A percentile compares a stretch with the other conserved stretches of the same genome.
phyloP scores from a whole-genome alignment of 2,113 vertebrate genomes.

The Monarcha castaneiventris region DNA sequence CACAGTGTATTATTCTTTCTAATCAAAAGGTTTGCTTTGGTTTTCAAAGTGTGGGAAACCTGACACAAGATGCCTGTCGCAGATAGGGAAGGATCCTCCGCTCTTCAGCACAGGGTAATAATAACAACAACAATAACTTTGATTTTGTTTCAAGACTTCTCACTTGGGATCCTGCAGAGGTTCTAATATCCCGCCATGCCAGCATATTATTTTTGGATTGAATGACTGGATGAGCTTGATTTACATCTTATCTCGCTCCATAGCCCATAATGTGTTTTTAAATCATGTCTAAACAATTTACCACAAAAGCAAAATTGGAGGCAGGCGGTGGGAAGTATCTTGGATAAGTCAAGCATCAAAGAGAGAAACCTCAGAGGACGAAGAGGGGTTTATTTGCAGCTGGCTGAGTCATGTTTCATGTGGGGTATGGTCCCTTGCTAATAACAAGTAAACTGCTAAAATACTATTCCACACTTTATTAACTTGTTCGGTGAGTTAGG shows the following conservation, averaged over 20 bases:
- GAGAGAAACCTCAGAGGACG: constrained; percentile 39
- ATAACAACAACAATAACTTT: constrained; percentile 57
- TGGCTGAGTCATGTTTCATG: constrained; percentile 63
- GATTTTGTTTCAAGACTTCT: constrained; percentile 58
- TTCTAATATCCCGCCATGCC: constrained; percentile 26
- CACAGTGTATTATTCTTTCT: constrained; percentile 54
- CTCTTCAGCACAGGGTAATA: constrained; percentile 29
- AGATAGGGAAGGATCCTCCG: constrained; percentile 42
- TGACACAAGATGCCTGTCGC: constrained; percentile 57
- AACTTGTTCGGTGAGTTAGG: constrained; percentile 4
- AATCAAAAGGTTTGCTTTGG: constrained; percentile 57
- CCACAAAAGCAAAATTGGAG: constrained; percentile 52
- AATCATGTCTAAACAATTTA: constrained; percentile 63
- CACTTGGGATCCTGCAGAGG: constrained; percentile 53
- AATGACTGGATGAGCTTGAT: constrained; percentile 63
- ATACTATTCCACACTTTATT: constrained; percentile 51
- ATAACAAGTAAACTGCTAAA: constrained; percentile 60
- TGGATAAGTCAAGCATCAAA: constrained; percentile 65
- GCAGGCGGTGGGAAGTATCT: constrained; percentile 46
- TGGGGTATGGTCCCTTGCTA: constrained; percentile 52
- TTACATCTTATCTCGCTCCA: constrained; percentile 61
- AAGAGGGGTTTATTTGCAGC: constrained; percentile 61
- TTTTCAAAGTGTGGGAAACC: constrained; percentile 66
- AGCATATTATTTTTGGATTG: constrained; percentile 67
- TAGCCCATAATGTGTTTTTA: constrained; percentile 62